phyloP scores from a whole-genome alignment of 1,140 invertebrate genomes.

The Eueides isabella region DNA sequence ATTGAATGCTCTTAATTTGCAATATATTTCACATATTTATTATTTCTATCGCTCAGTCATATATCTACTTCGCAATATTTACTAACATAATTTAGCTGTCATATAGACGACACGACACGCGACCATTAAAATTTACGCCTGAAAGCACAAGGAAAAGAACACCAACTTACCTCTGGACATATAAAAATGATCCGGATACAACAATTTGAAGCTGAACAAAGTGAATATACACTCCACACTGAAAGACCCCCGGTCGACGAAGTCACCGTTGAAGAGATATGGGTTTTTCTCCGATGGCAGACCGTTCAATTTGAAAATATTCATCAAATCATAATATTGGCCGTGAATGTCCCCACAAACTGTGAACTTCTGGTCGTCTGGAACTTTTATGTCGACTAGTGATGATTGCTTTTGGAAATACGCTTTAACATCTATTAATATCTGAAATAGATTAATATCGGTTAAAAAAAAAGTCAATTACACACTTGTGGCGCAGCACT shows the following conservation, averaged over 20 bases:
- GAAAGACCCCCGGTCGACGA: constrained; percentile 99
- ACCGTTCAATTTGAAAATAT: constrained; percentile 99
- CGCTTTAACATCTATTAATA: constrained; percentile 94
- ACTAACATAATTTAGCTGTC: too few species aligned
- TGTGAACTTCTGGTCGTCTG: constrained; percentile 96
- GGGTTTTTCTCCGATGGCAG: constrained; percentile 97
- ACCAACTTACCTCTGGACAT: constrained; percentile 94
- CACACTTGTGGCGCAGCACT: too few species aligned
- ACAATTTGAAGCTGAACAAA: constrained; percentile 97
- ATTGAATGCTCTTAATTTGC: too few species aligned
- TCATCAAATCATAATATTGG: constrained; percentile 98
- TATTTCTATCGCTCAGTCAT: too few species aligned
- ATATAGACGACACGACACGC: too few species aligned
- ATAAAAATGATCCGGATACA: constrained; percentile 98
- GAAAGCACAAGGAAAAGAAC: too few species aligned
- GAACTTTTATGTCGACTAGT: constrained; percentile 94
- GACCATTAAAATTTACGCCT: too few species aligned
- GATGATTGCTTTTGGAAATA: constrained; percentile 93
- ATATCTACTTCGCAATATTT: too few species aligned
- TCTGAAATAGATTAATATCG: constrained; percentile 83
- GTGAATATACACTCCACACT: constrained; percentile 99
- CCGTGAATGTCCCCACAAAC: constrained; percentile 99
- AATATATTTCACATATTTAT: too few species aligned
- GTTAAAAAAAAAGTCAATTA: too few species aligned
- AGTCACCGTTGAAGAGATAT: constrained; percentile 99